Base-by-base conservation (phyloP, 2,113 vertebrate species). In the Phrynosoma platyrhinos region DNA sequence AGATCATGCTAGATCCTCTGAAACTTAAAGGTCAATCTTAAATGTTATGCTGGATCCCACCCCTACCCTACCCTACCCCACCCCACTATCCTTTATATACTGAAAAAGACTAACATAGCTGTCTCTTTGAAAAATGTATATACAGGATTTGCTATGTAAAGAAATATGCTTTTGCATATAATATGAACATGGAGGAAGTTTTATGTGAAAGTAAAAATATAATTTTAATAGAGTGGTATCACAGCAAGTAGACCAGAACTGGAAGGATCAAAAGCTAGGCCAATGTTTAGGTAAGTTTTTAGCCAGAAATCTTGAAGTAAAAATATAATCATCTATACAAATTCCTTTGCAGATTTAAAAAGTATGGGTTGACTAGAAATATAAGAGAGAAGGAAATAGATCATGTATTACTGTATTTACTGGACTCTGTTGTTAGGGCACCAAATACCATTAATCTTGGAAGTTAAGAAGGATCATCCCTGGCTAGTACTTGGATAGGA, bases 201-300 rank as follows among this genome's bases (percentile, higher is more conserved):
- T 36, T 40, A 75, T 8, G 85, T 82, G 75, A 91, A 92, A 95
- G 93, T 90, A 71, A 92, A 93, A 95, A 93, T 91, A 91, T 87
- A 92, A 91, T 58, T 79, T 58, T 55, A 55, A 58, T 32, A 27
- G 47, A 78, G 10, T 52, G 76, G 10, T 77, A 13, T 27, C 27
- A 78, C 76, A 32, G 13, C 52, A 58, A 58, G 16, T 58, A 58
- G 30, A 21, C 5, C 53, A 79, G 52, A 32, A 5, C 53, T 79
- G 27, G 18, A n/a, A 77, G 47, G 78, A 79, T 53, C 52, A 79
- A 13, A n/a, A 47, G 27, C 52, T 79, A n/a, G 30, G 30, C 13
- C 7, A 40, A 32, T 40, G 36, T 40, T 7, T 14, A 40, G 36
- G 36, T 14, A 74, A 74, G 27, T 3, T n/a, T 30, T 32, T 79